Conservation (phyloP, 2,113 vertebrate genomes). For the Ellobius talpinus region DNA sequence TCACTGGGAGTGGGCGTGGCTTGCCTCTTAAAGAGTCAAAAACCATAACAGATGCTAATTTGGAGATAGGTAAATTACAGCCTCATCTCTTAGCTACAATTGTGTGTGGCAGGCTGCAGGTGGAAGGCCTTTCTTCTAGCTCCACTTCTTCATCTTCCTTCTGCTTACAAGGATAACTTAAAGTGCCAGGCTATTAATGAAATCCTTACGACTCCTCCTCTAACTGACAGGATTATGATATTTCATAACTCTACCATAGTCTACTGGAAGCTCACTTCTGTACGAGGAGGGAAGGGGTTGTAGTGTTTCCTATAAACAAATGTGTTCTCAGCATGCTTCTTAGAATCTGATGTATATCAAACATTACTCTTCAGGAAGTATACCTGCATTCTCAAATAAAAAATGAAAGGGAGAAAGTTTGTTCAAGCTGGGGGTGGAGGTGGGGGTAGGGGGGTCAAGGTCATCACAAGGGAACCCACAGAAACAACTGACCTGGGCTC, state of each 20-base stretch:
- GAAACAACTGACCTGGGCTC: not conserved
- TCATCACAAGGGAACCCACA: not conserved
- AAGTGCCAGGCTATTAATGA: not conserved
- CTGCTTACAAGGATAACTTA: not conserved
- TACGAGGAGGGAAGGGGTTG: rapidly evolving
- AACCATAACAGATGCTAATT: not conserved
- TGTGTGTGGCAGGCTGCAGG: not conserved
- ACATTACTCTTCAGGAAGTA: not conserved
- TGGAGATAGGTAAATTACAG: not conserved
- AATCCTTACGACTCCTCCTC: not conserved
- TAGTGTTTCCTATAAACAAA: not conserved
- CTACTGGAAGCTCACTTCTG: not conserved
- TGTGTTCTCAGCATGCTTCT: not conserved
- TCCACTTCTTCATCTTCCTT: not conserved
- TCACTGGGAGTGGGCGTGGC: too few species aligned
- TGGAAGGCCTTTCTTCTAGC: not conserved
- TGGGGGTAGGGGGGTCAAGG: not conserved
- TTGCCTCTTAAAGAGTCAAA: not conserved
- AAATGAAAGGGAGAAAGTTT: not conserved
- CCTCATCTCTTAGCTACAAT: not conserved
- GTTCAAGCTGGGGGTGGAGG: not conserved
- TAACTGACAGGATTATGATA: not conserved
- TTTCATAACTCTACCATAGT: not conserved
- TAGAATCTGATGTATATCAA: not conserved
- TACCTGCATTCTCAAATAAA: slow-evolving; percentile 25